Evolutionary conservation across 2,888 invertebrate species (phyloP), one percentile per base, ranked within the genome.

Genomic region (Leucophenga maculata): DNA sequence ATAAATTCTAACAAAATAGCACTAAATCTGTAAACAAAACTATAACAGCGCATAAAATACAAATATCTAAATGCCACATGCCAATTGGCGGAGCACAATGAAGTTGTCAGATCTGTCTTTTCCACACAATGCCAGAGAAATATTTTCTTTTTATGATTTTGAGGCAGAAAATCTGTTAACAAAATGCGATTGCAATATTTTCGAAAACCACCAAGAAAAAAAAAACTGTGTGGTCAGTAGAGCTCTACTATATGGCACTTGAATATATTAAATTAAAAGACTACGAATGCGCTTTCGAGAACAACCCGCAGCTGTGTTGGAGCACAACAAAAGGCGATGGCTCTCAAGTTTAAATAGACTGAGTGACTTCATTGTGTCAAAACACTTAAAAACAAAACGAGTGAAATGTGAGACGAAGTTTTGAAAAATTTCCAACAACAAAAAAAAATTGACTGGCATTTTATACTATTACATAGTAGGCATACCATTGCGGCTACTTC

Each of bases 1-100:
- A 74, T 74, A 71, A 74, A 74, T 69, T 74, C 71, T 44, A 44
- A 18, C 64, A 67, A 11, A 55, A 44, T 13, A 71, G 69, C 74
- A 82, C 77, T 83, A 83, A 83, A 83, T 80, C 80, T 80, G 80
- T 82, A 75, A 78, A 83, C 84, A 83, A 80, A 80, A 79, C 83
- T 78, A 73, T 70, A 80, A 75, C 83, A 74, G 75, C 16, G 31
- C 9, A 50, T 18, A 50, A 48, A 64, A 64, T 46, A n/a, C 26
- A 46, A 46, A 64, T 46, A 64, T 32, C 14, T 39, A 59, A 32
- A 59, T 50, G 50, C 50, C 50, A 50, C 16, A 50, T 18, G 18
- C 50, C n/a, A 50, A 50, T 16, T 50, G 6, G 18, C n/a, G 3
- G 8, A 50, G 13, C 1, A 18, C n/a, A 18, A 50, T 18, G 6